Evolutionary conservation across 2,888 invertebrate genomes (phyloP), one percentile per base, ranked within the genome.

Genomic region (Polydesmus complanatus): DNA sequence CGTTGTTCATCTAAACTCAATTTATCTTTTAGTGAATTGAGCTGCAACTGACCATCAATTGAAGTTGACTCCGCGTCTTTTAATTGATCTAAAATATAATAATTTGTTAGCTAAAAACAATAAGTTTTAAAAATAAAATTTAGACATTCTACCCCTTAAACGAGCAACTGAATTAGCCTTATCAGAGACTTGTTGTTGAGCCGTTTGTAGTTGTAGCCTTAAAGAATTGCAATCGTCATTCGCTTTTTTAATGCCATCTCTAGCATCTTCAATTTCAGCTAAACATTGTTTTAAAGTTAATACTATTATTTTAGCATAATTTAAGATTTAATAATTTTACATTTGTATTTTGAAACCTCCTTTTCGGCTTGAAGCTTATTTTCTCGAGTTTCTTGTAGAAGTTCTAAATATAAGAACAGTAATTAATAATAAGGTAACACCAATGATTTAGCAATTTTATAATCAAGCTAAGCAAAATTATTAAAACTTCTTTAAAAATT

Each of bases 231-330:
- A 65, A 62, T 72, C 72, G 22, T 70, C 69, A 18, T 65, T 65
- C 19, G 67, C 65, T 61, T 70, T 71, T 65, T 69, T 69, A 8
- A 67, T 67, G 57, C 68, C 66, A 19, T 63, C 61, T 60, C 69
- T 67, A 18, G 70, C 69, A 54, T 69, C 69, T 51, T 70, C 69
- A 52, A 73, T 63, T 51, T 71, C 70, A 64, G 64, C 72, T 72
- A 62, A 2, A 66, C 37, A 21, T 53, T 54, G 54, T 56, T 21
- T 22, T 5, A 51, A 57, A 22, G 8, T 23, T 25, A 50, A 22
- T 18, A 61, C 3, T 19, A 49, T 58, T 60, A n/a, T 22, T 5
- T 19, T 23, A n/a, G 18, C 21, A 18, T 23, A 58, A 50, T 19
- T 27, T n/a, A 58, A 21, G 53, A 50, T 52, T 53, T 52, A 8